These are phyloP conservation scores for Masticophis lateralis DNA, from an alignment of 2,797 vertebrate species.

Conservation along the genomic window DNA sequence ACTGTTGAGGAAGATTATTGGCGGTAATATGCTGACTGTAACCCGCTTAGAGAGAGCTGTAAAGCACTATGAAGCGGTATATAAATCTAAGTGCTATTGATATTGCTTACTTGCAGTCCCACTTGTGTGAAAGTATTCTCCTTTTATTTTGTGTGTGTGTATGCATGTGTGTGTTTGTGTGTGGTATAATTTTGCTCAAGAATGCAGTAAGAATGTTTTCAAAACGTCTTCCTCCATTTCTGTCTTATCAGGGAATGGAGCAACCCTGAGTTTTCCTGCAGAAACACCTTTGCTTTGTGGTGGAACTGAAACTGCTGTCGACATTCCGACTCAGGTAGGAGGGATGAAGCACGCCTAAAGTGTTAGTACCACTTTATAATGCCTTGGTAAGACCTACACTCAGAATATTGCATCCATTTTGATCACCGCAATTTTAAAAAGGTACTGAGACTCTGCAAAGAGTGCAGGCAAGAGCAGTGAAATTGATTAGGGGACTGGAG, in stretches of 20 bases:
- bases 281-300: neutral
- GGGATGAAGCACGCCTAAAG: neutral
- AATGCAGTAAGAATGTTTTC: neutral
- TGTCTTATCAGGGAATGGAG: neutral
- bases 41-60: neutral
- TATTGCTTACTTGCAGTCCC: neutral
- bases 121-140: neutral
- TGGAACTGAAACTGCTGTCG: neutral
- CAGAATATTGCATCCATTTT: neutral
- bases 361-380: neutral
- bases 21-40: neutral
- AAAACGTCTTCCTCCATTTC: neutral
- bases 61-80: too few relatives aligned
- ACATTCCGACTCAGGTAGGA: neutral
- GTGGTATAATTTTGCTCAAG: neutral
- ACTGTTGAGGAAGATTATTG: too few relatives aligned
- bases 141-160: neutral
- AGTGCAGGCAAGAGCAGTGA: neutral
- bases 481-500: neutral
- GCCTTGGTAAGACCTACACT: neutral
- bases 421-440: neutral
- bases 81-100: too few relatives aligned
- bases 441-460: neutral
- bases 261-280: neutral
- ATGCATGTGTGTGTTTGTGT: too few relatives aligned